Evolutionary conservation across 2,888 invertebrate genomes (phyloP).

Genomic region (Colletes collaris): DNA sequence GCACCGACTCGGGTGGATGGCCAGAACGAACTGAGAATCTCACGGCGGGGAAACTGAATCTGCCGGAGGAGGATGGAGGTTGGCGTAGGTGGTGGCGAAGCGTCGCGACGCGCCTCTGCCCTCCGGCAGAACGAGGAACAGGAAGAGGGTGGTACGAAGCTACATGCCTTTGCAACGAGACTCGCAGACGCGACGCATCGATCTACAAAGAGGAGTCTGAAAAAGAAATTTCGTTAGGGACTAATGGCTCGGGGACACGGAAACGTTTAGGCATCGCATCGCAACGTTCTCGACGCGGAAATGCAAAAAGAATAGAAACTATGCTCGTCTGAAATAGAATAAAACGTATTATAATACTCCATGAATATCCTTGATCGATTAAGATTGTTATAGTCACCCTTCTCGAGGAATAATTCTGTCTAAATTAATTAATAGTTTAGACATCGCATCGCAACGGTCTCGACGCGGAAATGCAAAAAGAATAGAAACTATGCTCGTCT

Average conservation of each 20-base stretch:
- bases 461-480: neutral
- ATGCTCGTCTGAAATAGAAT: no score
- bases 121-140: conserved; percentile 53
- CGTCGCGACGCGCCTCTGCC: conserved; percentile 8
- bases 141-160: conserved; percentile 77
- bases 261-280: conserved; percentile 66
- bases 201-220: conserved; percentile 69
- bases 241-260: conserved; percentile 75
- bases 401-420: no score
- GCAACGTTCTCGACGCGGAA: conserved; percentile 14
- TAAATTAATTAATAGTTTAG: no score
- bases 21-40: conserved; percentile 70
- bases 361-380: no score
- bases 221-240: conserved; percentile 66
- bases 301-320: no score
- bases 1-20: conserved; percentile 60
- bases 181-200: conserved; percentile 78
- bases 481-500: no score
- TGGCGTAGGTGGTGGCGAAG: conserved; percentile 24
- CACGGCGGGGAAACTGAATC: conserved; percentile 42
- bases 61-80: conserved; percentile 55
- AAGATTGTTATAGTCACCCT: no score
- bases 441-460: conserved; percentile 55
- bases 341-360: no score
- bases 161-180: conserved; percentile 74